Conservation (phyloP, 2,888 invertebrate species). For the Orgyia antiqua region DNA sequence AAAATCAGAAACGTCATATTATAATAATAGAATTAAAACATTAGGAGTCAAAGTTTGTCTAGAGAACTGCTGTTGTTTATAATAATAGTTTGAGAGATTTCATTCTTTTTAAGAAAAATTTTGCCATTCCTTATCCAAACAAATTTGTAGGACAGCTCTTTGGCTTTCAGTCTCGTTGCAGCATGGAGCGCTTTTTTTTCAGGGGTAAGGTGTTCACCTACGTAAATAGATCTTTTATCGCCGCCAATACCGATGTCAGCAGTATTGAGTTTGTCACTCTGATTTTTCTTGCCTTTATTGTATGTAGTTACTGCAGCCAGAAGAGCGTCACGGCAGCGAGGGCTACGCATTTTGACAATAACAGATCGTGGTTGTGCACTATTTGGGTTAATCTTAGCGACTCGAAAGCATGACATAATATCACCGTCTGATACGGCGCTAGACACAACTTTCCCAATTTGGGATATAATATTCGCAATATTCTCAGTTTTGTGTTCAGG, state of each 20-base stretch:
- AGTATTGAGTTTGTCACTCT: slow-evolving; percentile 1
- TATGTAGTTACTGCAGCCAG: slow-evolving; percentile 2
- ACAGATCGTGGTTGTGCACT: slow-evolving; percentile 14
- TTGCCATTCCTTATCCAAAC: slow-evolving; percentile 26
- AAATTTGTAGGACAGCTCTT: too few relatives aligned
- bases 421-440: too few relatives aligned
- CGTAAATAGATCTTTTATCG: slow-evolving; percentile 13
- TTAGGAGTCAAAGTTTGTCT: not conserved
- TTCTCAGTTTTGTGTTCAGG: too few relatives aligned
- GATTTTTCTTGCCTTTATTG: slow-evolving; percentile 3
- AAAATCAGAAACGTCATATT: not conserved
- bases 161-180: slow-evolving; percentile 18
- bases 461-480: too few relatives aligned
- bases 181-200: slow-evolving; percentile 24
- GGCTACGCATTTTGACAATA: slow-evolving; percentile 16
- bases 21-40: not conserved
- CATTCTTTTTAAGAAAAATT: slow-evolving; percentile 5
- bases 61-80: not conserved
- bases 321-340: slow-evolving; percentile 3
- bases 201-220: slow-evolving; percentile 22
- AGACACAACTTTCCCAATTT: too few relatives aligned
- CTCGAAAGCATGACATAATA: too few relatives aligned
- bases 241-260: slow-evolving; percentile 4
- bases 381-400: slow-evolving; percentile 15
- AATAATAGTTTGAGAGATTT: not conserved